Evolutionary conservation across 2,888 invertebrate species (phyloP), one percentile per base, ranked within the genome.

Genomic region (Melinopterus prodromus): DNA sequence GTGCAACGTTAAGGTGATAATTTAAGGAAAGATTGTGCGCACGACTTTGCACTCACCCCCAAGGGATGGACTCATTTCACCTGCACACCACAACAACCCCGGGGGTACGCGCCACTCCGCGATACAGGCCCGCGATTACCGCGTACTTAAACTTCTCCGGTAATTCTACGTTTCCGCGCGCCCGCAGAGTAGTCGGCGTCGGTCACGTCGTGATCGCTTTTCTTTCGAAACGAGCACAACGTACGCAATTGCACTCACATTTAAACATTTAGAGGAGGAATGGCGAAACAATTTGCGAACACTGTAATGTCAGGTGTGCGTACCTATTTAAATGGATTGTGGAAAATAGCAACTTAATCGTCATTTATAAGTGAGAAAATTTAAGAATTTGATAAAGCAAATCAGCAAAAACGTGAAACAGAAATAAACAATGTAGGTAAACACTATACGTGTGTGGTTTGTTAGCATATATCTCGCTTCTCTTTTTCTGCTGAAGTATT

Each of bases 31-130:
- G 36, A 37, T n/a, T n/a, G 26, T 9, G 37, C 35, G 74, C 74
- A 74, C 74, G 74, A 74, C 37, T 74, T 74, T n/a, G 74, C 74
- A 74, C 74, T 74, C 74, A 74, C 74, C 74, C 74, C 74, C 26
- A 35, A 74, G 74, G 74, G 74, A 74, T 74, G 74, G 36, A 74
- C 74, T 74, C 74, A 37, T 74, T 74, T 36, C 74, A 74, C 74
- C 74, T 74, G 74, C 74, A 37, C 74, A 26, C 35, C 74, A 53
- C 53, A 53, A 53, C 9, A 53, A 53, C 53, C 53, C 53, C 53
- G 9, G 12, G 53, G 53, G 53, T 53, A 53, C 53, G 12, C 53
- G 7, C 53, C 53, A 53, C 53, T 53, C 53, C 53, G 53, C 53
- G 53, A 53, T 53, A 9, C 53, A 9, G 53, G 12, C 53, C 53